Evolutionary conservation across 2,888 invertebrate genomes (phyloP).

Genomic region (Pelosia muscerda): DNA sequence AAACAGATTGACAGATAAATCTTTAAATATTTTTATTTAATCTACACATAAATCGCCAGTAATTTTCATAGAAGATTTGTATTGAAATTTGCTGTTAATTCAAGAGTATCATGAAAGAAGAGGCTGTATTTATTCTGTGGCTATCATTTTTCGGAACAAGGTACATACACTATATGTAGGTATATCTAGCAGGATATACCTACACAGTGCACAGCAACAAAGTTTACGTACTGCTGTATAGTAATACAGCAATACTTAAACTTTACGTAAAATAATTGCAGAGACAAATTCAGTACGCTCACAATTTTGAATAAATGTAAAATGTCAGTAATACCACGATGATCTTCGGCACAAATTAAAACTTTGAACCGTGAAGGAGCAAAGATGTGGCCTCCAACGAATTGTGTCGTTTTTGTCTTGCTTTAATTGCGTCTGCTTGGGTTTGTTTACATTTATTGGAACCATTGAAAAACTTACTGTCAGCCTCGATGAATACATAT

Average conservation of each 20-base stretch:
- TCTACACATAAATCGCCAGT: too few species aligned
- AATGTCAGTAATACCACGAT: constrained; percentile 58
- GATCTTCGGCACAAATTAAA: constrained; percentile 72
- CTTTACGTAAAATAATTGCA: neutral
- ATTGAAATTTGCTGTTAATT: too few species aligned
- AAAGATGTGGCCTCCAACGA: constrained; percentile 65
- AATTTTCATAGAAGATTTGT: too few species aligned
- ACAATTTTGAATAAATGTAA: constrained; percentile 47
- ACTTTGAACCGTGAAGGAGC: constrained; percentile 63
- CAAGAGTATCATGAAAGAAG: too few species aligned
- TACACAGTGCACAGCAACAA: too few species aligned
- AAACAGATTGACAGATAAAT: too few species aligned
- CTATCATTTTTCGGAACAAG: too few species aligned
- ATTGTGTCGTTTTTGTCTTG: constrained; percentile 61
- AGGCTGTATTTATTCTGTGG: too few species aligned
- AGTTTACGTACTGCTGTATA: too few species aligned
- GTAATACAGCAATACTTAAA: neutral
- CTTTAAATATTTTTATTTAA: too few species aligned
- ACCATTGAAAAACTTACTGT: constrained; percentile 61
- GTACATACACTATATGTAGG: too few species aligned
- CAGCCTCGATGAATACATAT: constrained; percentile 56
- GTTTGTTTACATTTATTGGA: constrained; percentile 75
- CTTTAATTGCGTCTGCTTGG: constrained; percentile 68
- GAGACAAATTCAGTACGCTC: neutral
- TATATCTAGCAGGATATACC: too few species aligned